Evolutionary conservation across 2,113 vertebrate species (phyloP).

Genomic region (Microcebus ravelobensis): DNA sequence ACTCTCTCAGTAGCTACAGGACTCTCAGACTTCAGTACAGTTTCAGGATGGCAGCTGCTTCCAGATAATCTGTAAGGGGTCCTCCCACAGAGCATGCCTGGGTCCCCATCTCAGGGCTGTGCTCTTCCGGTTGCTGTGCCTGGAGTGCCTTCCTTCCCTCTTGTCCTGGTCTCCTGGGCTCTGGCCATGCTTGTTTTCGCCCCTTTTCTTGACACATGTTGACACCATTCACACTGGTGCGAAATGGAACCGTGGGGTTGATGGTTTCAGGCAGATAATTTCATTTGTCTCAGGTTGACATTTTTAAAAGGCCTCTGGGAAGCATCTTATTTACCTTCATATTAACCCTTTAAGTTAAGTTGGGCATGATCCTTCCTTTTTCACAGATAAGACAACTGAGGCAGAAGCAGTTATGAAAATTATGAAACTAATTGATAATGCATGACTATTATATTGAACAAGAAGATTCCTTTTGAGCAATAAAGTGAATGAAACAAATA

Average conservation of each 20-base stretch:
- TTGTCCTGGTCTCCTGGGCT: background rate
- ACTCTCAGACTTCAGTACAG: background rate
- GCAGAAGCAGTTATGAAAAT: background rate
- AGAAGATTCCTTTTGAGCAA: background rate
- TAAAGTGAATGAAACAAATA: background rate
- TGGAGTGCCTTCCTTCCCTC: background rate
- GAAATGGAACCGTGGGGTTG: background rate
- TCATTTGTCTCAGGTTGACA: background rate
- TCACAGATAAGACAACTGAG: background rate
- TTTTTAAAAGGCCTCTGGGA: background rate
- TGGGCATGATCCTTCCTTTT: background rate
- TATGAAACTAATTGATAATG: background rate
- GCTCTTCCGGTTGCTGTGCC: background rate
- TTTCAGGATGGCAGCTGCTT: background rate
- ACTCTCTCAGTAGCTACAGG: rapidly evolving
- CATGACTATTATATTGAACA: background rate
- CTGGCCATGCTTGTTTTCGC: too few species aligned
- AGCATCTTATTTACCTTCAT: background rate
- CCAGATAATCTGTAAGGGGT: too few species aligned
- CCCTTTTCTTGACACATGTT: background rate
- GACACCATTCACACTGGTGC: background rate
- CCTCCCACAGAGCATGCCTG: rapidly evolving
- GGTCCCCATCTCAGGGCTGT: too few species aligned
- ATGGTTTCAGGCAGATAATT: background rate
- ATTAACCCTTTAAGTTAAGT: background rate